A percentile compares a stretch with the other conserved stretches of the same genome.
These are phyloP conservation scores for Odontesthes bonariensis DNA, from an alignment of 2,113 vertebrate genomes.

Conservation along the genomic window DNA sequence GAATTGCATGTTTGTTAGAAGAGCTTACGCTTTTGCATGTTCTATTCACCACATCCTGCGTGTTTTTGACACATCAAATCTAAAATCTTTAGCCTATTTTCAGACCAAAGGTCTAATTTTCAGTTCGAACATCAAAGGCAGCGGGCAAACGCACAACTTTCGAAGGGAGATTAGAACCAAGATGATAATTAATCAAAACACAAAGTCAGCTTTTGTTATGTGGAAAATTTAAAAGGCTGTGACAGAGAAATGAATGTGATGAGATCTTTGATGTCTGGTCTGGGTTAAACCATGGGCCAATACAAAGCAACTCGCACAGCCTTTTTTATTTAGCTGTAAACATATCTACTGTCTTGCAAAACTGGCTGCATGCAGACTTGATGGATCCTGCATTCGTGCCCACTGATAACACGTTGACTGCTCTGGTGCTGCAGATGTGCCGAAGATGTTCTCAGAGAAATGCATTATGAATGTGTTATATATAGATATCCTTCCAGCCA, in stretches of 20 bases:
- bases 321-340: constrained; percentile 5
- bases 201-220: neutral
- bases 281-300: constrained; percentile 14
- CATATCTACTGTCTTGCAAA: neutral
- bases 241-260: constrained; percentile 5
- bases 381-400: neutral
- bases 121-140: constrained; percentile 8
- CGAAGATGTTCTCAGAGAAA: constrained; percentile 26
- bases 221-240: neutral
- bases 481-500: constrained; percentile 5
- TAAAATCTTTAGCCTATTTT: neutral
- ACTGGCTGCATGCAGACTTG: neutral
- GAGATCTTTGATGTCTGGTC: constrained; percentile 26
- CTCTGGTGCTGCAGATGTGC: constrained; percentile 7
- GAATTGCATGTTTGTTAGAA: neutral
- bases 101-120: neutral
- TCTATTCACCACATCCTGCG: no score
- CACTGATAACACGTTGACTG: constrained; percentile 13
- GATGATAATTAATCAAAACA: constrained; percentile 20
- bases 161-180: constrained; percentile 8
- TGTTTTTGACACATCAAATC: neutral
- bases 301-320: neutral
- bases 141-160: neutral
- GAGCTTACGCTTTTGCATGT: no score
- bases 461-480: constrained; percentile 18